Conservation (phyloP, 1,140 invertebrate species). For the Calliphora vicina region DNA sequence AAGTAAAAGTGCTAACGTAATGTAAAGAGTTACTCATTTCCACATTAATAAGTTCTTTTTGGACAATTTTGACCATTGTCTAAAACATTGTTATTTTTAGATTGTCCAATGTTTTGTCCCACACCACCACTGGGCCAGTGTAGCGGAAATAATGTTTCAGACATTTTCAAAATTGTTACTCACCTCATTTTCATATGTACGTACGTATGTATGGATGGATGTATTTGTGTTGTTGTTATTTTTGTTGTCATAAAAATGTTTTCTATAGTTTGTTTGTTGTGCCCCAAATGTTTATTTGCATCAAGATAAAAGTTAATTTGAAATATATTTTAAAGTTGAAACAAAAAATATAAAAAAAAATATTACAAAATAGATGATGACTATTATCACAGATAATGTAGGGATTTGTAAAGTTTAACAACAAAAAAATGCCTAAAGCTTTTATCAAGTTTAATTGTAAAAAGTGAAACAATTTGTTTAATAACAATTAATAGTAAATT, state of each 20-base stretch:
- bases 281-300: conserved; percentile 10
- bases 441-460: no score
- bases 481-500: no score
- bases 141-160: conserved; percentile 11
- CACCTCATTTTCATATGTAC: conserved; percentile 3
- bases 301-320: conserved; percentile 15
- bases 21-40: conserved; percentile 3
- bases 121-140: not conserved
- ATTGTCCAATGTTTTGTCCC: not conserved
- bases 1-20: conserved; percentile 7
- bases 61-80: not conserved
- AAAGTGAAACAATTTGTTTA: no score
- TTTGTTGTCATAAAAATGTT: not conserved
- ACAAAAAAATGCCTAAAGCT: not conserved
- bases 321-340: not conserved
- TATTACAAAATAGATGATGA: not conserved
- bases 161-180: conserved; percentile 13
- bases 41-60: conserved; percentile 11
- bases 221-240: not conserved
- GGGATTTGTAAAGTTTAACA: not conserved
- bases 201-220: not conserved
- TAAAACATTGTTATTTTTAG: conserved; percentile 13
- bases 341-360: not conserved
- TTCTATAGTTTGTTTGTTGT: not conserved
- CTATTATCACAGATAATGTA: not conserved